Base-by-base conservation (phyloP, 2,888 invertebrate genomes). In the Thymelicus acteon region DNA sequence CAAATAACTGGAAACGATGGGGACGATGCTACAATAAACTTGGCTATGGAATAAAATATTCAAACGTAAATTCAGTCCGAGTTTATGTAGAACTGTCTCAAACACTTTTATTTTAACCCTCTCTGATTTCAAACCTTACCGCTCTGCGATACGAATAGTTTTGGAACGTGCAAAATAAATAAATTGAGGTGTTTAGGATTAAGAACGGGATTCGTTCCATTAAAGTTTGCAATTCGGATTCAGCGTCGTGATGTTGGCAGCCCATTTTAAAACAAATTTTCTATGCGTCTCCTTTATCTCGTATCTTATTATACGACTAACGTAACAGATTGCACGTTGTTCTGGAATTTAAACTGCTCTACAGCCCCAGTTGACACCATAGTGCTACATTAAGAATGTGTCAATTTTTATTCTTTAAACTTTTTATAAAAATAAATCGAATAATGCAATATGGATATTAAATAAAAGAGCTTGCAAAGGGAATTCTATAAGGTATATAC, bases 141-240 rank as follows among this genome's bases (percentile, higher is more conserved):
- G 13, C 19, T 8, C 15, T 6, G 24, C 3, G 40, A 64, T 70
- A 70, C 7, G 64, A n/a, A 52, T 60, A 60, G 49, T 60, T 70
- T 70, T 70, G 3, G 49, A 24, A 6, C 7, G 52, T 6, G 15
- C 10, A 12, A 39, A 49, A 64, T 12, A 60, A 58, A 64, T 63
- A 70, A 58, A 70, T 70, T 58, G 70, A 70, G 70, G 70, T 70
- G 70, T 70, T 70, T 70, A 70, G 70, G 49, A 70, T 70, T 70
- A 70, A 70, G 70, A 60, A 70, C 70, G 60, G 60, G 64, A 64
- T 60, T 70, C 47, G 70, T 70, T 70, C 70, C 64, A 70, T 70
- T 70, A 70, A 70, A 70, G 70, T 70, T 70, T 70, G 70, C 70
- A 60, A 70, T 70, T 60, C 70, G 64, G 60, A 70, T 65, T 44